Conservation (phyloP, 2,888 invertebrate species). For the Smittia sp. region DNA sequence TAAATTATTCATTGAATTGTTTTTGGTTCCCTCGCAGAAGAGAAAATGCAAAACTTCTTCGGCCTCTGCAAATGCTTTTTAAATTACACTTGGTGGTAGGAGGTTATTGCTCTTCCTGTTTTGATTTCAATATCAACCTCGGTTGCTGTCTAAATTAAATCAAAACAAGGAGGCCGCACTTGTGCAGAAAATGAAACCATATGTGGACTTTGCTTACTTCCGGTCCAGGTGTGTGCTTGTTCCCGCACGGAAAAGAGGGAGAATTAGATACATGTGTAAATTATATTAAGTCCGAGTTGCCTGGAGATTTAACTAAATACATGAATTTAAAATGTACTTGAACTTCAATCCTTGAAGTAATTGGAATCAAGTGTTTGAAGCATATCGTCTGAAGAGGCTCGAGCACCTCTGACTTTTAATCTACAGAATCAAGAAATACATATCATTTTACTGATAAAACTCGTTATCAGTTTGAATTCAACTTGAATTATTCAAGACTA, state of each 20-base stretch:
- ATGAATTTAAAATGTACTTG: no score
- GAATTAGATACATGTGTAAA: neutral
- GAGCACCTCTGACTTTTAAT: no score
- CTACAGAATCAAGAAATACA: no score
- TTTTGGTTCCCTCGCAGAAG: no score
- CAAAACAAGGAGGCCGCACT: slow-evolving; percentile 18
- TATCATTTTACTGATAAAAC: no score
- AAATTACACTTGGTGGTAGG: neutral
- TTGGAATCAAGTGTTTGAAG: no score
- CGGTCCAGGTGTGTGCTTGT: slow-evolving; percentile 29
- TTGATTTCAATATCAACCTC: neutral
- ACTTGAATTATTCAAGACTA: neutral
- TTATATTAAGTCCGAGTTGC: neutral
- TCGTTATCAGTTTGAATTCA: no score
- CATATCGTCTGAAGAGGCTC: no score
- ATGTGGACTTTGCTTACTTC: slow-evolving; percentile 22
- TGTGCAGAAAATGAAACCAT: slow-evolving; percentile 27
- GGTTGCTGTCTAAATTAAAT: neutral
- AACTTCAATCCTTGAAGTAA: no score
- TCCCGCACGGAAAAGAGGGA: neutral
- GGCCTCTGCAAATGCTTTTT: neutral
- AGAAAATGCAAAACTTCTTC: no score
- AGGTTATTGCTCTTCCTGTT: neutral
- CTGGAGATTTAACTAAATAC: neutral
- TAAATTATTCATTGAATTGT: slow-evolving; percentile 8